Evolutionary conservation across 2,113 vertebrate species (phyloP).

Genomic region (Pica pica): DNA sequence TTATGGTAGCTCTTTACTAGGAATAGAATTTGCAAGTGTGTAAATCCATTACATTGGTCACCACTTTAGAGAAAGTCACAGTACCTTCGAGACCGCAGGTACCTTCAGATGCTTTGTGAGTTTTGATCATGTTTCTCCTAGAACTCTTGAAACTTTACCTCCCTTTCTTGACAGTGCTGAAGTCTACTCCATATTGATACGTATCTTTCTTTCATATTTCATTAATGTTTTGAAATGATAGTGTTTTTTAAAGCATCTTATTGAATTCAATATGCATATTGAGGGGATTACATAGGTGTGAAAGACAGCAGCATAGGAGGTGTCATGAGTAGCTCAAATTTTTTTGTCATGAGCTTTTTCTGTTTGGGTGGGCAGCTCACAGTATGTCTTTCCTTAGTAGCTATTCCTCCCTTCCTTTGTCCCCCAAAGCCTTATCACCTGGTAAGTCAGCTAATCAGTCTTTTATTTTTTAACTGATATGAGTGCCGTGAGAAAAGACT

Average conservation of each 20-base stretch:
- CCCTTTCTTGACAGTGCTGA: neutral
- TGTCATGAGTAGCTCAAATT: neutral
- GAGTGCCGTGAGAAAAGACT: neutral
- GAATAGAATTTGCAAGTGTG: neutral
- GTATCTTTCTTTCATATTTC: neutral
- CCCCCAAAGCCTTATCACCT: neutral
- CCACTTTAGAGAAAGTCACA: neutral
- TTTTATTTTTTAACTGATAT: neutral
- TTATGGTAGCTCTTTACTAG: neutral
- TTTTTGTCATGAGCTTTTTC: neutral
- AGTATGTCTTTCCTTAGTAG: neutral
- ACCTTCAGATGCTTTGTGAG: neutral
- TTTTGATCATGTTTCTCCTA: neutral
- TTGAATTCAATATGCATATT: neutral
- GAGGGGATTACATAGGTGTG: neutral
- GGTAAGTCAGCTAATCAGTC: neutral
- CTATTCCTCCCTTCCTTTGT: neutral
- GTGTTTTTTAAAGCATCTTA: neutral
- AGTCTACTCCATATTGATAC: neutral
- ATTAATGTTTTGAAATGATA: neutral
- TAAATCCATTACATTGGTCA: neutral
- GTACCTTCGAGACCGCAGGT: neutral
- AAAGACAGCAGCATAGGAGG: neutral
- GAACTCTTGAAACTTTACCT: neutral
- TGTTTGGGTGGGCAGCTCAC: neutral